phyloP scores from a whole-genome alignment of 2,113 vertebrate species.

The Apodemus speciosus region DNA sequence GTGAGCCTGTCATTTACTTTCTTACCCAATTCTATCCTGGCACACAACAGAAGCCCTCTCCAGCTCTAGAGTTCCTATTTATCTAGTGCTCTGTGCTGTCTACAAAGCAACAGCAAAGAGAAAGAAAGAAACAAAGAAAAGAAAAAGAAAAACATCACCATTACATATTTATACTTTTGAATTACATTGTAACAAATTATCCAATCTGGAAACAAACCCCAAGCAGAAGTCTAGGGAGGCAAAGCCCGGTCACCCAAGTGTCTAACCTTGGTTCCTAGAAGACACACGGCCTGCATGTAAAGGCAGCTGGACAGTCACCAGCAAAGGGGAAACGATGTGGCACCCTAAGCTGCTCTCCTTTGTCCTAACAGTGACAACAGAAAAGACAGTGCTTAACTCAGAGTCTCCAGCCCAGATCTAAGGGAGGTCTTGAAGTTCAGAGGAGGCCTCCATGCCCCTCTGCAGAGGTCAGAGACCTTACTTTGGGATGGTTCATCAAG shows the following conservation, averaged over 20 bases:
- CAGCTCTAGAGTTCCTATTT: neutral
- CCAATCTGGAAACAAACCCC: neutral
- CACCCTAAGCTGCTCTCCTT: neutral
- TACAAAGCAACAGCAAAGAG: neutral
- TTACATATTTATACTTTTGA: neutral
- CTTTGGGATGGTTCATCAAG: neutral
- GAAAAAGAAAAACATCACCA: neutral
- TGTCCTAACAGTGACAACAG: neutral
- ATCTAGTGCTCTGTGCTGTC: neutral
- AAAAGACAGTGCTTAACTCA: neutral
- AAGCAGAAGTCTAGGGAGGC: neutral
- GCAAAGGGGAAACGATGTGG: neutral
- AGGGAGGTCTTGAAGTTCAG: neutral
- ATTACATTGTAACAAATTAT: neutral
- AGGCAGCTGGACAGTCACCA: neutral
- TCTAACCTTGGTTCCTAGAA: rapidly evolving
- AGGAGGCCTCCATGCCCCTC: neutral
- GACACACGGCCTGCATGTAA: neutral
- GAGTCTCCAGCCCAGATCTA: neutral
- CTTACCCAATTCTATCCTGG: neutral
- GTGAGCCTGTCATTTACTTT: neutral
- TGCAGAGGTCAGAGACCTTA: neutral
- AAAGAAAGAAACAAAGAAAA: neutral
- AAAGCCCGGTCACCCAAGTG: neutral
- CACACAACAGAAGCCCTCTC: neutral